Conservation (phyloP, 2,888 invertebrate genomes). For the Tachina fera region DNA sequence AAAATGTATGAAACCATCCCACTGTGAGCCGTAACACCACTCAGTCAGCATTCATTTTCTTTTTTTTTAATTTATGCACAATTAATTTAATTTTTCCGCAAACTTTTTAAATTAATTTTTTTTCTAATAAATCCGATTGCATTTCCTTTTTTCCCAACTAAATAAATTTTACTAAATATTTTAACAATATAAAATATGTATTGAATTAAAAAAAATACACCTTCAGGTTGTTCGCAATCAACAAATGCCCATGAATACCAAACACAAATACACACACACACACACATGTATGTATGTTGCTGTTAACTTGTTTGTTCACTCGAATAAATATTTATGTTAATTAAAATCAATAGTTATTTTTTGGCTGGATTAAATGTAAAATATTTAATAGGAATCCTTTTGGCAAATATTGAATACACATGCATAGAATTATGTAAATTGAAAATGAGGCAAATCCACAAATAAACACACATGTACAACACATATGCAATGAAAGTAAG, state of each 20-base stretch:
- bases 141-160: not conserved
- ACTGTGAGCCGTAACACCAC: no score
- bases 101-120: not conserved
- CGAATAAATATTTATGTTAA: constrained; percentile 58
- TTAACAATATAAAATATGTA: constrained; percentile 32
- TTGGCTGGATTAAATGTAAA: constrained; percentile 45
- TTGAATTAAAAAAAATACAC: constrained; percentile 38
- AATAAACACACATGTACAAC: no score
- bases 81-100: not conserved
- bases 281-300: not conserved
- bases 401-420: constrained; percentile 55
- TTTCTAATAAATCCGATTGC: not conserved
- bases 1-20: no score
- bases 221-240: constrained; percentile 36
- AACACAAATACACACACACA: constrained; percentile 2
- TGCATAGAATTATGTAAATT: constrained; percentile 69
- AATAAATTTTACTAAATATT: constrained; percentile 4
- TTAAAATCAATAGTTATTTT: constrained; percentile 66
- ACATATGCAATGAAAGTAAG: not conserved
- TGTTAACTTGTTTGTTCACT: not conserved
- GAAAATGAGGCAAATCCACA: constrained; percentile 61
- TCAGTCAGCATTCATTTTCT: no score
- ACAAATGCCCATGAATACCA: not conserved
- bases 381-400: constrained; percentile 56
- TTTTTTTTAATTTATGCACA: not conserved